Conservation (phyloP, 2,797 vertebrate species). For the Heliangelus exortis region DNA sequence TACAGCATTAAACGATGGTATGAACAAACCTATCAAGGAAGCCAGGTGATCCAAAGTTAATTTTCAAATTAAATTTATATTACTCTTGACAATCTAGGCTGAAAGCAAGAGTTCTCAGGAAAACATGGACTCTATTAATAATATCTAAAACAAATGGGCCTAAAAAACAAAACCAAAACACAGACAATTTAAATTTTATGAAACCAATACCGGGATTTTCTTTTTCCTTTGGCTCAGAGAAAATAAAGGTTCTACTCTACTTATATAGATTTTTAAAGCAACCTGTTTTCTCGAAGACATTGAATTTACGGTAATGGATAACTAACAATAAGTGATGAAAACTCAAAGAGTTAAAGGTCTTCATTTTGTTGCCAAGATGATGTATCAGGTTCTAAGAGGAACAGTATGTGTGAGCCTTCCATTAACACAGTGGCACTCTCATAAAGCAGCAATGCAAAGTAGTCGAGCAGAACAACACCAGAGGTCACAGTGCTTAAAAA, state of each 20-base stretch:
- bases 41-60: conserved; percentile 5
- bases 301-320: conserved; percentile 58
- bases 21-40: background rate
- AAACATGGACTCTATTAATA: background rate
- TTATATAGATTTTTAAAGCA: conserved; percentile 51
- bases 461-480: conserved; percentile 4
- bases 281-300: conserved; percentile 12
- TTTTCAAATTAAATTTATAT: background rate
- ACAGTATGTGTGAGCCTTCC: conserved; percentile 49
- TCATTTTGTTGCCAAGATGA: conserved; percentile 69
- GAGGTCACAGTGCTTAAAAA: background rate
- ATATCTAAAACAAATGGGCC: background rate
- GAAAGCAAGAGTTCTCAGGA: background rate
- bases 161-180: conserved; percentile 23
- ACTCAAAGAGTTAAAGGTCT: conserved; percentile 56
- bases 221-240: background rate
- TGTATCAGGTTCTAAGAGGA: conserved; percentile 72
- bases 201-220: background rate
- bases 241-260: conserved; percentile 41
- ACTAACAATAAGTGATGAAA: conserved; percentile 72
- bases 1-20: background rate
- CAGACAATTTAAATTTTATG: conserved; percentile 11
- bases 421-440: conserved; percentile 29
- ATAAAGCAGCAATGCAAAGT: conserved; percentile 38
- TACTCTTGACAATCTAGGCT: background rate